phyloP scores from a whole-genome alignment of 1,140 invertebrate species.

The Aphelinus certus region DNA sequence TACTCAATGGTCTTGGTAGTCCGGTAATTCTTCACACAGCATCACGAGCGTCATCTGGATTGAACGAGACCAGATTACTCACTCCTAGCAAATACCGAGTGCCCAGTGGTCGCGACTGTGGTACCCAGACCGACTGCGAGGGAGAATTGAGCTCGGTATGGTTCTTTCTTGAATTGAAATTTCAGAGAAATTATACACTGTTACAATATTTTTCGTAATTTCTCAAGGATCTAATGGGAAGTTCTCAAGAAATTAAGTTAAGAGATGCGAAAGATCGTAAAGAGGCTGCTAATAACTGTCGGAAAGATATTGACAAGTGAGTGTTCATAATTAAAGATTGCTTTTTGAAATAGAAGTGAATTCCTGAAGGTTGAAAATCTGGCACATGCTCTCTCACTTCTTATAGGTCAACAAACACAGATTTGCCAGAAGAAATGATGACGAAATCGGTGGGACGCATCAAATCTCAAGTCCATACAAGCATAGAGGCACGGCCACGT shows the following conservation, averaged over 20 bases:
- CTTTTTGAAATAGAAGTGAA: background rate
- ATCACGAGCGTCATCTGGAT: constrained; percentile 42
- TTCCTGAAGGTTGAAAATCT: too few relatives aligned
- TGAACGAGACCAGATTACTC: constrained; percentile 65
- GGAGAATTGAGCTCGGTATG: constrained; percentile 39
- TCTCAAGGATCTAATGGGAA: constrained; percentile 45
- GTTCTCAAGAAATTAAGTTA: constrained; percentile 42
- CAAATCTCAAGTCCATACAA: constrained; percentile 49
- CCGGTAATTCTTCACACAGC: constrained; percentile 26
- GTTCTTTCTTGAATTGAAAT: too few relatives aligned
- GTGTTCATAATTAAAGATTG: constrained; percentile 21
- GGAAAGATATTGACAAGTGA: constrained; percentile 58
- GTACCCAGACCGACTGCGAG: constrained; percentile 74
- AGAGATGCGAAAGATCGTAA: constrained; percentile 54
- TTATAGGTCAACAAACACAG: constrained; percentile 47
- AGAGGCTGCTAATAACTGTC: constrained; percentile 50
- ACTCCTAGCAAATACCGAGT: constrained; percentile 72
- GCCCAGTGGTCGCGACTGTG: constrained; percentile 68
- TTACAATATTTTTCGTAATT: background rate
- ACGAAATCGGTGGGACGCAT: constrained; percentile 8
- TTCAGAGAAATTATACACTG: background rate
- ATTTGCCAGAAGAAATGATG: constrained; percentile 48
- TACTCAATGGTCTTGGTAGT: constrained; percentile 46
- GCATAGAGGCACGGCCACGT: constrained; percentile 53
- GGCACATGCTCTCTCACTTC: background rate